phyloP scores from a whole-genome alignment of 2,113 vertebrate species.

The Podilymbus podiceps region DNA sequence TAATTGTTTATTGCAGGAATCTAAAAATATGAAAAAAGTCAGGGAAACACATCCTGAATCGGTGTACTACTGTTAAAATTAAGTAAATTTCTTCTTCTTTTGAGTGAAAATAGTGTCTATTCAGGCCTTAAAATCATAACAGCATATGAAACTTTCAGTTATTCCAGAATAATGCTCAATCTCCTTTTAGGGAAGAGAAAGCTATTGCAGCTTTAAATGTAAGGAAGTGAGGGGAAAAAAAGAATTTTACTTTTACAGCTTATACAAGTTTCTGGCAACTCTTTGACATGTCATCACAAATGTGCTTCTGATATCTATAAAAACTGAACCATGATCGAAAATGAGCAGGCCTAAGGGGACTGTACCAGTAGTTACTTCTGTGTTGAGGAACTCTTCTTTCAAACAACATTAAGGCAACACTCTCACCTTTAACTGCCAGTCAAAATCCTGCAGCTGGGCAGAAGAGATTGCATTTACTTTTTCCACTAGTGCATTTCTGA shows the following conservation, averaged over 20 bases:
- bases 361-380: background rate
- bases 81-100: background rate
- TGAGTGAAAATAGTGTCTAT: background rate
- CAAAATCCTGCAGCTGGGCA: conserved; percentile 89
- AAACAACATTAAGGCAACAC: background rate
- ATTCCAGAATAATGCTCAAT: accelerated
- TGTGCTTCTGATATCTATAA: background rate
- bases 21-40: background rate
- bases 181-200: background rate
- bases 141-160: background rate
- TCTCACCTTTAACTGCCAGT: conserved; percentile 95
- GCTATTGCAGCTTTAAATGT: background rate
- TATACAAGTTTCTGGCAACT: background rate
- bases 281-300: background rate
- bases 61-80: background rate
- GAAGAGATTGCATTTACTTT: conserved; percentile 84
- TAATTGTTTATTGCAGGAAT: background rate
- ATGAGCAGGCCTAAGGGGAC: background rate
- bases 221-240: no score
- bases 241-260: background rate
- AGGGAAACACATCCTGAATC: background rate
- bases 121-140: background rate
- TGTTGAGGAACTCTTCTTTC: background rate
- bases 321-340: background rate
- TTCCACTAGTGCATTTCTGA: conserved; percentile 80